Evolutionary conservation across 2,797 vertebrate species (phyloP), one percentile per base, ranked within the genome.

Genomic region (Xerus rutilus): DNA sequence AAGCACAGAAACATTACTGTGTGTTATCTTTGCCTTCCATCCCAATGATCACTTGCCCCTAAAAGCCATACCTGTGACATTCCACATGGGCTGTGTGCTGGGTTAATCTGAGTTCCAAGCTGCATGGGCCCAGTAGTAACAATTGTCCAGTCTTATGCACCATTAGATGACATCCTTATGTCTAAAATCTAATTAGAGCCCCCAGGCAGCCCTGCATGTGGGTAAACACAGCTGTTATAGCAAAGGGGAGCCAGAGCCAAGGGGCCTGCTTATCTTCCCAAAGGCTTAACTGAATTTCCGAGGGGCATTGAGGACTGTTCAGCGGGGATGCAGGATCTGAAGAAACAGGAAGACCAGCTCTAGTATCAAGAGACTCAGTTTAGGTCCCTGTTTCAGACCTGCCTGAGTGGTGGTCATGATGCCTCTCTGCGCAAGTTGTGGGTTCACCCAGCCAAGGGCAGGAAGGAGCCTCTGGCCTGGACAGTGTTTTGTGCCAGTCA

Each of bases 1-100:
- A 93, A 96, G 83, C 96, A 97, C 92, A 96, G 97, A 96, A 97
- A 95, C 96, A 62, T 83, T 88, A 89, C 97, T 98, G 93, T 95
- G 49, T 93, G 95, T 97, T 96, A 98, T 97, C 97, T 98, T 97
- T 96, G 97, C 97, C 97, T 98, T 97, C 88, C 95, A 85, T 90
- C 91, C 93, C 86, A 88, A 47, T 94, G 97, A 96, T 59, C 0
- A 70, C 76, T 93, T 97, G 65, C 96, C 95, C 96, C 97, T 97
- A 96, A 96, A 97, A 97, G 97, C 97, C 89, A 69, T 96, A 88
- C 91, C 93, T 67, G 92, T 97, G 94, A 86, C 93, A 57, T 93
- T 97, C 96, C 64, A 74, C 3, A 0, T 30, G n/a, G 70, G 39
- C 57, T 49, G 5, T 74, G 14, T 52, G 82, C 21, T 88, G 62